Conservation (phyloP, 2,797 vertebrate genomes). For the Hydrolagus colliei region DNA sequence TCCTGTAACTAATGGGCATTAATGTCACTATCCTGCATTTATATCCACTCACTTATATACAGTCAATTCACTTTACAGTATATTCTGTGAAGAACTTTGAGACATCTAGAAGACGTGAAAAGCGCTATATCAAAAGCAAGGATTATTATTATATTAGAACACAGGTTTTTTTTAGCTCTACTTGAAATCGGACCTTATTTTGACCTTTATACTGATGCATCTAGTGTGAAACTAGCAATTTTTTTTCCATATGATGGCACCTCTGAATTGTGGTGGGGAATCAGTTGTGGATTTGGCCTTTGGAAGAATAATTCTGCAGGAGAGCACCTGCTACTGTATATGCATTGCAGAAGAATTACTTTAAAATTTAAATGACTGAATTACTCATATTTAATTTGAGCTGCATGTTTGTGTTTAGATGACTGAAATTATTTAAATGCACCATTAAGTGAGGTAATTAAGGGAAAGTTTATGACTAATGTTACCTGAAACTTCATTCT, state of each 20-base stretch:
- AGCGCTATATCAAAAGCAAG: no score
- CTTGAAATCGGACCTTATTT: neutral
- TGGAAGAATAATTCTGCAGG: neutral
- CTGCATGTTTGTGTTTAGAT: neutral
- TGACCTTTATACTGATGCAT: neutral
- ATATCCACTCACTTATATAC: no score
- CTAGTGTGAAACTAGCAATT: neutral
- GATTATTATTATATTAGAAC: neutral
- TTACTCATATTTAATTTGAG: slow-evolving; percentile 1
- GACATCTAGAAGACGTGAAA: no score
- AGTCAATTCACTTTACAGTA: no score
- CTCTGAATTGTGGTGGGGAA: neutral
- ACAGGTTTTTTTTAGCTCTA: neutral
- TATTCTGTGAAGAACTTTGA: no score
- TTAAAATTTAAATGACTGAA: neutral
- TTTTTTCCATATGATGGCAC: neutral
- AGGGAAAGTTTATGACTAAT: no score
- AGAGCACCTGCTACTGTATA: neutral
- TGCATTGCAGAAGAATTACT: no score
- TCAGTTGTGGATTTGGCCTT: neutral
- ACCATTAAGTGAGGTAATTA: no score
- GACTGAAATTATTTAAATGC: neutral
- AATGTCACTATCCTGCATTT: neutral
- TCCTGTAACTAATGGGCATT: neutral
- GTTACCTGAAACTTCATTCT: neutral